A percentile compares a stretch with the other conserved stretches of the same genome.
phyloP scores from a whole-genome alignment of 1,140 invertebrate genomes.

The Aphis craccivora region DNA sequence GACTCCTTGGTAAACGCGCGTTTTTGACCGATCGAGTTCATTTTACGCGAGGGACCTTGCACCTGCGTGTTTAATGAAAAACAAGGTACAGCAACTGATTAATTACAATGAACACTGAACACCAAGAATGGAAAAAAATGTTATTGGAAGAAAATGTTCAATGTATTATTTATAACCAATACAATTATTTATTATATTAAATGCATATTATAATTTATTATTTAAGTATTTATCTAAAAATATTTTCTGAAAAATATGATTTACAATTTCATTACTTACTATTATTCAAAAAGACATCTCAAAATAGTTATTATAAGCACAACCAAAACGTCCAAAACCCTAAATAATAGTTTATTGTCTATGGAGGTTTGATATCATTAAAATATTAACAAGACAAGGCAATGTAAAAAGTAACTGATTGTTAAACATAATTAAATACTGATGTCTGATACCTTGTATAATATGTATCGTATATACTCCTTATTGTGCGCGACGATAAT shows the following conservation, averaged over 20 bases:
- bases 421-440: neutral
- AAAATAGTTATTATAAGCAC: neutral
- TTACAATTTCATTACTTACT: no score
- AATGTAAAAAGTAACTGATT: neutral
- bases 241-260: no score
- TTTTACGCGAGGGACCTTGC: conserved; percentile 51
- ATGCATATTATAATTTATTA: no score
- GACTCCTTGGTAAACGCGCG: conserved; percentile 40
- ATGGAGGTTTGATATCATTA: neutral
- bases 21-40: conserved; percentile 49
- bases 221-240: no score
- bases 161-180: neutral
- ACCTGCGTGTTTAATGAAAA: conserved; percentile 51
- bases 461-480: neutral
- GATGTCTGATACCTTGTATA: neutral
- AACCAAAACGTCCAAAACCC: neutral
- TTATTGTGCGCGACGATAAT: neutral
- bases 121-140: neutral
- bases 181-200: neutral
- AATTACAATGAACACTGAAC: neutral
- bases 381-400: neutral
- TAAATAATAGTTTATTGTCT: neutral
- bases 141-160: neutral
- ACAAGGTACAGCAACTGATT: conserved; percentile 34
- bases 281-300: neutral